Base-by-base conservation (phyloP, 2,113 vertebrate species). In the Engystomops pustulosus region DNA sequence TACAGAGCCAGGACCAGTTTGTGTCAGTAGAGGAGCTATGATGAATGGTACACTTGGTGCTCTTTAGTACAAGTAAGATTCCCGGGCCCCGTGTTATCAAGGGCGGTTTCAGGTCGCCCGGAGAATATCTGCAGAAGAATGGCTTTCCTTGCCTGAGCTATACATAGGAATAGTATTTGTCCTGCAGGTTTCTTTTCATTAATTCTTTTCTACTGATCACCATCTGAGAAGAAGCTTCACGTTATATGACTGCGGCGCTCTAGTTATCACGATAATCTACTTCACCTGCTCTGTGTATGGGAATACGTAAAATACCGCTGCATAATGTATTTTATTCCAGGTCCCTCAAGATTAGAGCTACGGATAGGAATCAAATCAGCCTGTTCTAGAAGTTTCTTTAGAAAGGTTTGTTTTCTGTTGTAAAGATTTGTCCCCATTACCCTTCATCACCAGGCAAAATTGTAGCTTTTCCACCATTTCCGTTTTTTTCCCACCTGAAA, bases 61-160 rank as follows among this genome's bases (percentile, higher is more conserved):
- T 79, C 58, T 79, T 79, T 53, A 67, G 38, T 65, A 62, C 62
- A 79, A 79, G 53, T 20, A 79, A 79, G 77, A 65, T 65, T 47
- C 32, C 51, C 30, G 34, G n/a, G 75, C 32, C 34, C 55, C 23
- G n/a, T 78, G 51, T 60, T 79, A 79, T 79, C 55, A 79, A 79
- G 77, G 77, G 58, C 58, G 65, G 38, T 65, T 47, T 79, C 58
- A 65, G 77, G 58, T 65, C 38, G 44, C 58, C 41, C 7, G 27
- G 7, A 30, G 75, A 60, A 36, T 78, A 53, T 41, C 32, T 58
- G 20, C 12, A 60, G 75, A 58, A 79, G 25, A 38, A 62, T 65
- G 30, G 23, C 58, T 45, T 65, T 92, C 90, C 88, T 89, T 88
- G 75, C 86, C 51, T 93, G 91, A 41, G 34, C 75, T 78, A 34